These are phyloP conservation scores for Ranitomeya imitator DNA, from an alignment of 2,113 vertebrate genomes.

Conservation along the genomic window DNA sequence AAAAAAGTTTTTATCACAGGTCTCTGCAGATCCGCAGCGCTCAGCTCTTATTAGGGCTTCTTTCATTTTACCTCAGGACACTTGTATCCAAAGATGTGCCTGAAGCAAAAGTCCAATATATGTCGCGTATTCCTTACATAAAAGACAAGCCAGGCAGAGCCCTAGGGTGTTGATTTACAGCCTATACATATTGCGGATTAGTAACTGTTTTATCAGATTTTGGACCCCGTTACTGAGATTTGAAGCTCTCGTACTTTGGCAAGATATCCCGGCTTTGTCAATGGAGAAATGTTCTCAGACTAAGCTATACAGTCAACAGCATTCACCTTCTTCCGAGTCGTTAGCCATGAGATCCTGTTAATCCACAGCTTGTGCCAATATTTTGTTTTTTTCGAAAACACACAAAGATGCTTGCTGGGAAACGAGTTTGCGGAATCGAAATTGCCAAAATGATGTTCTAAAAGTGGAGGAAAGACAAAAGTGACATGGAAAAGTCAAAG, in stretches of 20 bases:
- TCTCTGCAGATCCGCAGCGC: background rate
- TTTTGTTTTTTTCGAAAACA: conserved; percentile 55
- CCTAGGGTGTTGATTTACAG: conserved; percentile 51
- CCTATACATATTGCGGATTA: conserved; percentile 51
- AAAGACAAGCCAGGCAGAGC: conserved; percentile 27
- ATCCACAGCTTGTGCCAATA: conserved; percentile 36
- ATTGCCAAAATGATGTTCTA: conserved; percentile 20
- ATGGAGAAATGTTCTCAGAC: conserved; percentile 50
- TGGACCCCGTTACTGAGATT: conserved; percentile 51
- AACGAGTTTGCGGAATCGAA: conserved; percentile 2
- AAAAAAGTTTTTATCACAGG: background rate
- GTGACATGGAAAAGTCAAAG: conserved; percentile 32
- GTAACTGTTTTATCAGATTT: conserved; percentile 53
- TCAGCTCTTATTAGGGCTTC: conserved; percentile 10
- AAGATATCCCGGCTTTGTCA: conserved; percentile 45
- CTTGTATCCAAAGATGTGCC: conserved; percentile 16
- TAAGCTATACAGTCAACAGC: conserved; percentile 48
- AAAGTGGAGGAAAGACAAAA: background rate
- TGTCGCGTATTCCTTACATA: background rate
- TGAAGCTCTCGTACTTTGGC: conserved; percentile 45
- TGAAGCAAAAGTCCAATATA: conserved; percentile 52
- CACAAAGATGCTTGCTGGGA: conserved; percentile 40
- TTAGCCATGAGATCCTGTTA: conserved; percentile 31
- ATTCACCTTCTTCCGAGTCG: conserved; percentile 38
- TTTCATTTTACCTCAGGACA: conserved; percentile 37